Base-by-base conservation (phyloP, 1,140 invertebrate genomes). In the Gonioctena quinquepunctata region DNA sequence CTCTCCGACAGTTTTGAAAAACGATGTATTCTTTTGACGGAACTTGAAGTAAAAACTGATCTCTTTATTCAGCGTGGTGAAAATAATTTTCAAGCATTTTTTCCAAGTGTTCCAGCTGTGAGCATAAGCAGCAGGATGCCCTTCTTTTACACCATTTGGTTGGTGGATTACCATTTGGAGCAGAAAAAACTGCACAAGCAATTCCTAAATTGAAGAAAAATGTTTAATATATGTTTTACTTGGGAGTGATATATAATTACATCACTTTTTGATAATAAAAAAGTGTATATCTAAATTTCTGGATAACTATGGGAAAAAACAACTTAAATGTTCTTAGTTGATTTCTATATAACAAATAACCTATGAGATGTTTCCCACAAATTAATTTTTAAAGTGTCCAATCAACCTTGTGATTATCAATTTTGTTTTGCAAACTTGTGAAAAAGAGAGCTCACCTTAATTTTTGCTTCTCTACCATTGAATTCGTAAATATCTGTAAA, bases 121-220 rank as follows among this genome's bases (percentile, higher is more conserved):
- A 11, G 80, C 78, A 59, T 77, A 78, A 4, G 79, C 68, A 3
- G 67, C 48, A 19, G 57, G 21, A 56, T 72, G 52, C 8, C 69
- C 75, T 65, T 78, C 69, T 19, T 18, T 42, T 21, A 68, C 73
- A 19, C 81, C 78, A 42, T 71, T 64, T 2, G 80, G 80, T 68
- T 81, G 70, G 61, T 81, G 81, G 13, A 81, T 68, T 26, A 64
- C 56, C 16, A 82, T 50, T 81, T 81, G 79, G 2, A 81, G 57
- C 1, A 80, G 62, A n/a, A 76, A 71, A 73, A 79, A 81, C 56
- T 80, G 68, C n/a, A 79, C 26, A 13, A 80, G 61, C 7, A 66
- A 52, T 11, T 73, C 48, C 77, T 78, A 19, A 42, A 76, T 42
- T 13, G n/a, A n/a, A n/a, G n/a, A n/a, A n/a, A n/a, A n/a, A n/a